Evolutionary conservation across 2,797 vertebrate genomes (phyloP).

Genomic region (Malacoraja senta): DNA sequence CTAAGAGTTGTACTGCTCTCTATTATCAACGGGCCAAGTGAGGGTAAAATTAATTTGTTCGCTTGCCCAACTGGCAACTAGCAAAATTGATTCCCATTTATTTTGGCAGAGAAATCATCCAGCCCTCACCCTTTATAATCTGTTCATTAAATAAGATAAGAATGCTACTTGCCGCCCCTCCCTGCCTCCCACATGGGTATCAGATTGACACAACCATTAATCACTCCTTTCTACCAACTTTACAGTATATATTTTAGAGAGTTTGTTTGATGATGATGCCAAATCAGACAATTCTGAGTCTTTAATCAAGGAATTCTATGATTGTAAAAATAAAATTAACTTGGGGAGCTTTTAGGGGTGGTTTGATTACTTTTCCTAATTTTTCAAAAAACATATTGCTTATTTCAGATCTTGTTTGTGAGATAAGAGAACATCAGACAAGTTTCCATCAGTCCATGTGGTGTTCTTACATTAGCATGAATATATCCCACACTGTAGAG

Average conservation of each 20-base stretch:
- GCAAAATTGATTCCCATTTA: background rate
- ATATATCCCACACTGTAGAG: background rate
- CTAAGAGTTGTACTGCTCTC: no score
- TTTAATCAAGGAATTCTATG: background rate
- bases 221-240: background rate
- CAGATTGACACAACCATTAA: background rate
- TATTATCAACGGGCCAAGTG: background rate
- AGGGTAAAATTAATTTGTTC: no score
- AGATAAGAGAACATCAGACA: background rate
- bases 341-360: background rate
- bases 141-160: no score
- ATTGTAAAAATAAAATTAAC: background rate
- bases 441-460: background rate
- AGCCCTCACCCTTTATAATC: background rate
- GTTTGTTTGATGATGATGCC: constrained; percentile 12
- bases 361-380: background rate
- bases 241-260: background rate
- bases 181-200: background rate
- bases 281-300: constrained; percentile 9
- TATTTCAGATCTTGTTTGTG: background rate
- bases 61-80: background rate
- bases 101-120: background rate
- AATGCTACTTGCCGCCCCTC: background rate
- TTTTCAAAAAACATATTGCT: background rate
- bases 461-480: background rate